Percentiles rank a stretch among this genome's conserved stretches.
These are phyloP conservation scores for Pristis pectinata DNA, from an alignment of 2,797 vertebrate genomes.

Conservation along the genomic window DNA sequence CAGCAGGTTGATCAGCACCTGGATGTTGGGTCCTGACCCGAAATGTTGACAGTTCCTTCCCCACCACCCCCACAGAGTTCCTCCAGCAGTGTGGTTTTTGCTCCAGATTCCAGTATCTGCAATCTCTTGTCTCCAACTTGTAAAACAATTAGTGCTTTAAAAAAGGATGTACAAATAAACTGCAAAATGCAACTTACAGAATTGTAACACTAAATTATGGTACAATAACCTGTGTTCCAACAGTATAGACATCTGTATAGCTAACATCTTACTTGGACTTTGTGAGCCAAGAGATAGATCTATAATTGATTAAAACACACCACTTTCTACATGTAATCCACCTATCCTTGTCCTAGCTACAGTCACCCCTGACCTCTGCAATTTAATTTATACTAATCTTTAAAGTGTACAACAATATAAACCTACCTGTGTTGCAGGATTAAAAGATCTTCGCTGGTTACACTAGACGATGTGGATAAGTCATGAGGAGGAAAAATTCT, in stretches of 20 bases:
- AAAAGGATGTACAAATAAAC: background rate
- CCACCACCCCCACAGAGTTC: too few species aligned
- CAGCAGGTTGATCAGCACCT: too few species aligned
- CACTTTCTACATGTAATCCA: conserved; percentile 53
- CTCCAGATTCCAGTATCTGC: too few species aligned
- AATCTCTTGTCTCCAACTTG: background rate
- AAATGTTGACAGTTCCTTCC: too few species aligned
- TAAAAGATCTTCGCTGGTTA: conserved; percentile 55
- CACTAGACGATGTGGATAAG: conserved; percentile 57
- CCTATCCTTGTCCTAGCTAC: conserved; percentile 45
- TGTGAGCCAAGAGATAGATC: conserved; percentile 47
- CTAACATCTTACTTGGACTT: conserved; percentile 49
- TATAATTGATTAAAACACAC: conserved; percentile 55
- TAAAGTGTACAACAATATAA: conserved; percentile 65
- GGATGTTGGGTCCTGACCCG: too few species aligned
- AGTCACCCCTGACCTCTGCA: conserved; percentile 47
- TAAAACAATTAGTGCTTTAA: background rate
- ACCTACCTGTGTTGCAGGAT: conserved; percentile 63
- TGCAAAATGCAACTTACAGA: background rate
- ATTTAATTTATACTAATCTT: conserved; percentile 63
- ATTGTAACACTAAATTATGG: background rate
- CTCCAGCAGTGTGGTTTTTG: too few species aligned
- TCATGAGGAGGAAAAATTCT: conserved; percentile 60
- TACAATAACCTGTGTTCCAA: background rate
- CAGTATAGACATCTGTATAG: background rate